Evolutionary conservation across 2,888 invertebrate species (phyloP).

Genomic region (Trachelus troglodyta): DNA sequence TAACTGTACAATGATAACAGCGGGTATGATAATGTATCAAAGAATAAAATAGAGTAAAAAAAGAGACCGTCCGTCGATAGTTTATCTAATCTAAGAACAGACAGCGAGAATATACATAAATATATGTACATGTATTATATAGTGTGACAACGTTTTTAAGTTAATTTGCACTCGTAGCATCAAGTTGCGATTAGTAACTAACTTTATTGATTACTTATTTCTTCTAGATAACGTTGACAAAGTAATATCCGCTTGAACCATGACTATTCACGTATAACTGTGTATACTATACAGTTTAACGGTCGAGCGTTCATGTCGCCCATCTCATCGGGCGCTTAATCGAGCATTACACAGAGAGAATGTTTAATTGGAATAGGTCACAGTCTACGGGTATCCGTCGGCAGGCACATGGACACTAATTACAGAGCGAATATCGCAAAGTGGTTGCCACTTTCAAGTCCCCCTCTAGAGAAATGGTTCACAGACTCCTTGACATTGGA

Average conservation of each 20-base stretch:
- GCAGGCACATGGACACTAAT: constrained; percentile 43
- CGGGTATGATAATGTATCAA: not conserved
- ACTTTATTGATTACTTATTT: not conserved
- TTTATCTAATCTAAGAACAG: not conserved
- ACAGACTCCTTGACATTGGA: constrained; percentile 38
- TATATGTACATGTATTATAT: not conserved
- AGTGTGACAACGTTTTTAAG: not conserved
- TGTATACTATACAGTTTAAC: not conserved
- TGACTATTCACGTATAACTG: not conserved
- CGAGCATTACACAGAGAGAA: not conserved
- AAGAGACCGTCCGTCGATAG: not conserved
- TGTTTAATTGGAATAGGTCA: not conserved
- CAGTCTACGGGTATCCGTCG: not conserved
- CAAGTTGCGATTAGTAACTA: not conserved
- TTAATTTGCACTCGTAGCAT: not conserved
- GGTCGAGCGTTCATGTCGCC: not conserved
- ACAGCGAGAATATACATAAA: not conserved
- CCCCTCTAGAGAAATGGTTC: constrained; percentile 50
- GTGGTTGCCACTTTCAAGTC: constrained; percentile 49
- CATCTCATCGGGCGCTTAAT: not conserved
- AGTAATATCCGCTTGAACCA: not conserved
- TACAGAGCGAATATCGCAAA: constrained; percentile 55
- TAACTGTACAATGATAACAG: not conserved
- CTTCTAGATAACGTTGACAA: not conserved
- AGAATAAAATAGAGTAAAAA: not conserved